phyloP scores from a whole-genome alignment of 2,888 invertebrate species.

The Chymomyza fuscimana region DNA sequence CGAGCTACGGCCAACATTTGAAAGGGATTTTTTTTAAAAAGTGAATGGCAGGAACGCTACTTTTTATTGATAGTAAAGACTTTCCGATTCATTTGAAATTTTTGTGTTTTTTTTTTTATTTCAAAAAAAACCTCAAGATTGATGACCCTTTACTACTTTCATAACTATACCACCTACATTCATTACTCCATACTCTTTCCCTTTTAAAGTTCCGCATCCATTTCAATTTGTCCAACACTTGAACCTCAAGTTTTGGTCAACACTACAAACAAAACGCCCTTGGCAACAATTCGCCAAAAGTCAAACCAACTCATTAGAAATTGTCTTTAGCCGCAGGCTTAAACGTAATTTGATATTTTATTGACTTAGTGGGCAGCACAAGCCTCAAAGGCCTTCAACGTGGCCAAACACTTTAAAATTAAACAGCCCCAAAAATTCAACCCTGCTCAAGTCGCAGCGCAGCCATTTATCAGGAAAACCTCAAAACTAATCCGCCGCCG shows the following conservation, averaged over 20 bases:
- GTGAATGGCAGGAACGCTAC: too few relatives aligned
- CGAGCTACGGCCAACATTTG: too few relatives aligned
- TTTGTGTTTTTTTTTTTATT: too few relatives aligned
- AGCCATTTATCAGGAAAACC: background rate
- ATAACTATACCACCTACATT: too few relatives aligned
- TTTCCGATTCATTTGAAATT: too few relatives aligned
- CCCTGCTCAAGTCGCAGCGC: background rate
- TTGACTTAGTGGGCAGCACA: slow-evolving; percentile 28
- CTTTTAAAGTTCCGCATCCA: too few relatives aligned
- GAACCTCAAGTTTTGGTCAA: background rate
- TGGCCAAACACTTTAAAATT: background rate
- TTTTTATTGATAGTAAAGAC: too few relatives aligned
- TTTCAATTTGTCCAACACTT: background rate
- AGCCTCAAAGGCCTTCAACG: slow-evolving; percentile 4
- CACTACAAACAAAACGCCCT: background rate
- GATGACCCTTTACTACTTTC: too few relatives aligned
- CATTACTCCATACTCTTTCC: too few relatives aligned
- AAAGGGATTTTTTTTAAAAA: too few relatives aligned
- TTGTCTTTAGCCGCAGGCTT: slow-evolving; percentile 32
- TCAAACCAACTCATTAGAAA: slow-evolving; percentile 48
- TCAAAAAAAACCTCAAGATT: too few relatives aligned
- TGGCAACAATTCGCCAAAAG: background rate
- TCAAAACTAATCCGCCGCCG: background rate
- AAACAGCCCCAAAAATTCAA: background rate
- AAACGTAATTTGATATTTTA: slow-evolving; percentile 62